Conservation (phyloP, 2,797 vertebrate species). For the Paratrypauchen microcephalus region DNA sequence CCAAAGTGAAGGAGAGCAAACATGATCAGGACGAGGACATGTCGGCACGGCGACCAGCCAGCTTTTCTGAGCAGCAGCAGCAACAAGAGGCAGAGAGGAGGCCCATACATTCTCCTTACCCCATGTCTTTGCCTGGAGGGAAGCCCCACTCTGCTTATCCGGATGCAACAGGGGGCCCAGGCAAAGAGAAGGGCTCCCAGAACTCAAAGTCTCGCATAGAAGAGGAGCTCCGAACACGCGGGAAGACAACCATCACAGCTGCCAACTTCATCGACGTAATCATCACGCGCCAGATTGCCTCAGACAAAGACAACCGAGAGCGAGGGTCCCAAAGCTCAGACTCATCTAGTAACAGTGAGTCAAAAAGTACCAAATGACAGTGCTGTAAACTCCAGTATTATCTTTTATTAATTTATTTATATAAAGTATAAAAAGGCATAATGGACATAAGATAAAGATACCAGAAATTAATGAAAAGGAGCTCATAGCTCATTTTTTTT, state of each 20-base stretch:
- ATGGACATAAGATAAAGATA: too few species aligned
- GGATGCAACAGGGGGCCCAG: slow-evolving; percentile 72
- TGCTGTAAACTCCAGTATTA: too few species aligned
- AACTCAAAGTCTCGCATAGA: slow-evolving; percentile 93
- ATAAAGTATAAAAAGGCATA: too few species aligned
- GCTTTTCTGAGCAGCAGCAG: slow-evolving; percentile 78
- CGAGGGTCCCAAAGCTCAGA: slow-evolving; percentile 94
- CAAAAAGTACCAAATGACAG: neutral
- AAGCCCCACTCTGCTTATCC: slow-evolving; percentile 85
- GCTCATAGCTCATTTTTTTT: too few species aligned
- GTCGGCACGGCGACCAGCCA: slow-evolving; percentile 72
- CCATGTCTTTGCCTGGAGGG: slow-evolving; percentile 83
- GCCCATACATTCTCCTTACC: slow-evolving; percentile 86
- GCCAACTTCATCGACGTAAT: slow-evolving; percentile 99
- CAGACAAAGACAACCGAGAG: slow-evolving; percentile 94
- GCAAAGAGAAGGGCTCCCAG: slow-evolving; percentile 90
- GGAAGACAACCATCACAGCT: slow-evolving; percentile 98
- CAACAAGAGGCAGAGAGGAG: slow-evolving; percentile 86
- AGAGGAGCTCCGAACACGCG: slow-evolving; percentile 94
- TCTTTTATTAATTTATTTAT: too few species aligned
- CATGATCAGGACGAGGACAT: slow-evolving; percentile 88
- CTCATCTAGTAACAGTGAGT: slow-evolving; percentile 95
- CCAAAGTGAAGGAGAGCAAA: slow-evolving; percentile 90
- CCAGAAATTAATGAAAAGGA: too few species aligned
- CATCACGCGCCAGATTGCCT: slow-evolving; percentile 97